Base-by-base conservation (phyloP, 2,888 invertebrate genomes). In the Spilarctia lutea region DNA sequence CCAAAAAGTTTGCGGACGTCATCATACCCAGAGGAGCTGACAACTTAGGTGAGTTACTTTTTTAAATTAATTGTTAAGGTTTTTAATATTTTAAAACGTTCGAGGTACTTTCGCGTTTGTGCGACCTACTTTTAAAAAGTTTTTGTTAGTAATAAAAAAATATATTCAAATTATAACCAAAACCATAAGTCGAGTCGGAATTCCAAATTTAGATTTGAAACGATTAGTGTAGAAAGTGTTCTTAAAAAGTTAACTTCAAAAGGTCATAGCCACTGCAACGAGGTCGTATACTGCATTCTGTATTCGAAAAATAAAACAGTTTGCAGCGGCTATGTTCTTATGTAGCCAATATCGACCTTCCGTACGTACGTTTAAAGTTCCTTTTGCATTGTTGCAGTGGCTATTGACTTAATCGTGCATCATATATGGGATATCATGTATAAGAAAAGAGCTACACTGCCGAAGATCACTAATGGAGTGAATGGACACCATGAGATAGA, bases 1-100 rank as follows among this genome's bases (percentile, higher is more conserved):
- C 99, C 1, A 99, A 99, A 96, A 99, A 99, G 93, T 99, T 99
- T 96, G 99, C 99, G 74, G 99, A 99, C 96, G 99, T 99, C 72
- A 99, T 99, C 89, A 99, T 99, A 92, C 99, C 99, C 0, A 96
- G 99, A 84, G 99, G 99, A 79, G 99, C 99, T 39, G 99, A 99
- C 91, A 99, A 99, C 92, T 97, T 97, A 93, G 99, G 99, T 99
- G 94, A 97, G 97, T 73, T 27, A 72, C 75, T 68, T 69, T 78
- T 65, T 52, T n/a, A 42, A 30, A 63, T 4, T 63, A 68, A 48
- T 39, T 48, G 69, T 48, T n/a, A 52, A 39, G 39, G 16, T 7
- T 33, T 8, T 13, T 16, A 45, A 42, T 27, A 27, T 13, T 60
- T 60, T 60, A 13, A 60, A 60, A 60, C n/a, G 27, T 3, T 60